Conservation (phyloP, 2,797 vertebrate genomes). For the Sphenodon punctatus region DNA sequence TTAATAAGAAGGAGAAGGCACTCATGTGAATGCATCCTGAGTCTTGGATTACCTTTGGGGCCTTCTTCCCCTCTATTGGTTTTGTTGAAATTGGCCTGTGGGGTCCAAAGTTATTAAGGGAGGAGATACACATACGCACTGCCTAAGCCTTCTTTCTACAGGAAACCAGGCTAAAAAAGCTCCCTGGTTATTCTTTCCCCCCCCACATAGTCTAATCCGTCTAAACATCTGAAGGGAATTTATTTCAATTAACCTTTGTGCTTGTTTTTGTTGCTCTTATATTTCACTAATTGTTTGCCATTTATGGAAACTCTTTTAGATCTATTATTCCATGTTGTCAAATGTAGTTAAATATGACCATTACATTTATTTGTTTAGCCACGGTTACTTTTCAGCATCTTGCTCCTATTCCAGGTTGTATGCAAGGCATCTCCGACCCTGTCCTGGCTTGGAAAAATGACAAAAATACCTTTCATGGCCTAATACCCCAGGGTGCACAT, state of each 20-base stretch:
- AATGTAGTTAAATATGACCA: background rate
- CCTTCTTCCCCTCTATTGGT: too few species aligned
- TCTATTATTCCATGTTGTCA: background rate
- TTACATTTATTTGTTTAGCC: background rate
- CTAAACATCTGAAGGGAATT: background rate
- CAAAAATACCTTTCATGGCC: slow-evolving; percentile 52
- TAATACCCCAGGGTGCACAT: slow-evolving; percentile 18
- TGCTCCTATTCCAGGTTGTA: background rate
- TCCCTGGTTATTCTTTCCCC: background rate
- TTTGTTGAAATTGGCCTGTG: too few species aligned
- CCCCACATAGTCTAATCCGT: background rate
- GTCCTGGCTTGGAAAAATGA: slow-evolving; percentile 9
- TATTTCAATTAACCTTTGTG: background rate
- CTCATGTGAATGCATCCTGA: too few species aligned
- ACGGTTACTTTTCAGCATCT: background rate
- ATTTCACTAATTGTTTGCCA: background rate
- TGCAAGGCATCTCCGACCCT: slow-evolving; percentile 11
- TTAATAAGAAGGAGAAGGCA: too few species aligned
- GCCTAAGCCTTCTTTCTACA: too few species aligned
- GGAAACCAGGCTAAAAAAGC: too few species aligned
- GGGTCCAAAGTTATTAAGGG: too few species aligned
- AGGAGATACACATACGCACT: too few species aligned
- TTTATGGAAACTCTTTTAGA: background rate
- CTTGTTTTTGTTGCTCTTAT: background rate
- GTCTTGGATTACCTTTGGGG: too few species aligned